Evolutionary conservation across 2,113 vertebrate species (phyloP).

Genomic region (Carettochelys insculpta): DNA sequence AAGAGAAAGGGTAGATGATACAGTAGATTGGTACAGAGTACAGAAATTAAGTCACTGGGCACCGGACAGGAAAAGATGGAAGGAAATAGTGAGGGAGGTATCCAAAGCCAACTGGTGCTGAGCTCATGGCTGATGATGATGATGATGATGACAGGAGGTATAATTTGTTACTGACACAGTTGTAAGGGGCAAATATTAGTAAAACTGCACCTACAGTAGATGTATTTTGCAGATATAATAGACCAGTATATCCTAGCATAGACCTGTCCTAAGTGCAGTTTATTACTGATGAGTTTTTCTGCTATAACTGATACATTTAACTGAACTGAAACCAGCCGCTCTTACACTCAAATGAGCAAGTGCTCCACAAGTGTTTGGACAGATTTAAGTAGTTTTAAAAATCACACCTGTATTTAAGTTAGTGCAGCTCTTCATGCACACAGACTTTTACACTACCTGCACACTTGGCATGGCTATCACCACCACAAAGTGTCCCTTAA

Average conservation of each 20-base stretch:
- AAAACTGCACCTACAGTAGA: not conserved
- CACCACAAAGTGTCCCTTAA: not conserved
- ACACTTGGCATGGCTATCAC: not conserved
- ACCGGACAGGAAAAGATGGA: too few relatives aligned
- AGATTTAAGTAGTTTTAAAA: not conserved
- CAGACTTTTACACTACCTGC: not conserved
- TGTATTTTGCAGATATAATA: not conserved
- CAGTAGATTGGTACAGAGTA: too few relatives aligned
- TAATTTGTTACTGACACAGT: rapidly evolving
- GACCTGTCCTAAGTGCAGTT: too few relatives aligned
- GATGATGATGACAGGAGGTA: too few relatives aligned
- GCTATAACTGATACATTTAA: not conserved
- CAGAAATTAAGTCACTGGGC: too few relatives aligned
- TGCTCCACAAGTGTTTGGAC: not conserved
- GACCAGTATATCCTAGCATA: not conserved
- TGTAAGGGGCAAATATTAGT: not conserved
- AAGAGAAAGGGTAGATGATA: too few relatives aligned
- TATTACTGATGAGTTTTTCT: not conserved
- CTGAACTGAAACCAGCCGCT: not conserved
- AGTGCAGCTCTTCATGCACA: not conserved
- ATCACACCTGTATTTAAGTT: not conserved
- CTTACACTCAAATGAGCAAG: not conserved
- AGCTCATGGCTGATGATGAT: too few relatives aligned
- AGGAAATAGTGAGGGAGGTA: too few relatives aligned
- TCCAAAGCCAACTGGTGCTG: too few relatives aligned